A percentile compares a stretch with the other conserved stretches of the same genome.
phyloP scores from a whole-genome alignment of 2,797 vertebrate species.

The Sarcoramphus papa region DNA sequence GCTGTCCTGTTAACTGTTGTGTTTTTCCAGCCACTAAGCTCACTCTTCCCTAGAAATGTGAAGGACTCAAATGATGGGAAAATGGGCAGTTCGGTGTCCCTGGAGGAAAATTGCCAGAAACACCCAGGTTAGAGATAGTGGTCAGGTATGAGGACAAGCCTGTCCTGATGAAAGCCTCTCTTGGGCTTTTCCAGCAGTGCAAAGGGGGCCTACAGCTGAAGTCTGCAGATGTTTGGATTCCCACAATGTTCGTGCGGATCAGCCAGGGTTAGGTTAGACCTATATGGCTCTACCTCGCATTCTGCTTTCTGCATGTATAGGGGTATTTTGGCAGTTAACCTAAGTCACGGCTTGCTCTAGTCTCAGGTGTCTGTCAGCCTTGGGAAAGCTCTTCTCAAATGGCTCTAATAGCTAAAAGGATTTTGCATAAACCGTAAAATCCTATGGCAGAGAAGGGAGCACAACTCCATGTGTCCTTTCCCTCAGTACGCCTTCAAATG shows the following conservation, averaged over 20 bases:
- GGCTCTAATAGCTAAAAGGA: not conserved
- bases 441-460: not conserved
- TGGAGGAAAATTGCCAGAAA: not conserved
- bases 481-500: accelerated
- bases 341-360: not conserved
- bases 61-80: not conserved
- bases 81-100: not conserved
- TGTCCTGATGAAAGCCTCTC: not conserved
- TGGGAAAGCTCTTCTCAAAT: not conserved
- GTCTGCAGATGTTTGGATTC: not conserved
- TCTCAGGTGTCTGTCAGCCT: not conserved
- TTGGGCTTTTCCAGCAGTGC: not conserved
- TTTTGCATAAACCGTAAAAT: not conserved
- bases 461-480: not conserved
- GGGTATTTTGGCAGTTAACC: not conserved
- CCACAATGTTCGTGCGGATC: accelerated
- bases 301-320: not conserved
- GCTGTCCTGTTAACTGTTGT: not conserved
- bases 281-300: accelerated
- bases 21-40: not conserved
- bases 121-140: not conserved
- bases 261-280: not conserved
- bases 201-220: not conserved
- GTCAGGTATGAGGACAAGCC: not conserved
- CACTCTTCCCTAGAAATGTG: not conserved